Evolutionary conservation across 2,888 invertebrate genomes (phyloP).

Genomic region (Drosophila gaucha): DNA sequence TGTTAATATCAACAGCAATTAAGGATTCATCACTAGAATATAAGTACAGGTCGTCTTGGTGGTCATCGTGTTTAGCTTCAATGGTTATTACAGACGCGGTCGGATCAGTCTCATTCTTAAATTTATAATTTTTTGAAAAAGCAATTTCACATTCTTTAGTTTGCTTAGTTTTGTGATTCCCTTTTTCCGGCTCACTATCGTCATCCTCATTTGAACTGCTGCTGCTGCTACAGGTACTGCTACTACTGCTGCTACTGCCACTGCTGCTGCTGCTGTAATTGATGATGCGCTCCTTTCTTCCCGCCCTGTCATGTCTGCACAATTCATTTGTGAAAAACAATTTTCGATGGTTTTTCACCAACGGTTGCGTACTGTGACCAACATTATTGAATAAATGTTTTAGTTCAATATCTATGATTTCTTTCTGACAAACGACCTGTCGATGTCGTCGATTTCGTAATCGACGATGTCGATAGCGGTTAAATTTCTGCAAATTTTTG

Average conservation of each 20-base stretch:
- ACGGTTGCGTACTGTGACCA: background rate
- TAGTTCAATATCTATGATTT: conserved; percentile 45
- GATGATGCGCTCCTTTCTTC: conserved; percentile 54
- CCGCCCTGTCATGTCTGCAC: conserved; percentile 31
- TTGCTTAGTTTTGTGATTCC: background rate
- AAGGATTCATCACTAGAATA: conserved; percentile 29
- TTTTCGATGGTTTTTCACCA: conserved; percentile 56
- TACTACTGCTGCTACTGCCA: conserved; percentile 63
- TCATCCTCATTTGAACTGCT: conserved; percentile 56
- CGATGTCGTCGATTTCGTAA: conserved; percentile 7
- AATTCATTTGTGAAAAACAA: conserved; percentile 79
- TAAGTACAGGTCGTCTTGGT: conserved; percentile 27
- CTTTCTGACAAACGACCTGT: conserved; percentile 3
- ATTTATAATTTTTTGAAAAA: conserved; percentile 18
- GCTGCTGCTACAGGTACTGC: conserved; percentile 37
- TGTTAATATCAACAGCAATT: conserved; percentile 3
- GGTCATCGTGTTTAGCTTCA: conserved; percentile 1
- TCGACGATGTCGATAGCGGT: conserved; percentile 15
- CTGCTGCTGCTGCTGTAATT: conserved; percentile 74
- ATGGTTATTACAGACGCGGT: conserved; percentile 5
- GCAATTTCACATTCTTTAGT: conserved; percentile 2
- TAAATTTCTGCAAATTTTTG: conserved; percentile 14
- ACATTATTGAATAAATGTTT: conserved; percentile 52
- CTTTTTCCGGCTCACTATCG: conserved; percentile 28
- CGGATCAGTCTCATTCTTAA: conserved; percentile 55